These are phyloP conservation scores for Polydrusus tereticollis DNA, from an alignment of 2,888 invertebrate genomes.

Conservation along the genomic window DNA sequence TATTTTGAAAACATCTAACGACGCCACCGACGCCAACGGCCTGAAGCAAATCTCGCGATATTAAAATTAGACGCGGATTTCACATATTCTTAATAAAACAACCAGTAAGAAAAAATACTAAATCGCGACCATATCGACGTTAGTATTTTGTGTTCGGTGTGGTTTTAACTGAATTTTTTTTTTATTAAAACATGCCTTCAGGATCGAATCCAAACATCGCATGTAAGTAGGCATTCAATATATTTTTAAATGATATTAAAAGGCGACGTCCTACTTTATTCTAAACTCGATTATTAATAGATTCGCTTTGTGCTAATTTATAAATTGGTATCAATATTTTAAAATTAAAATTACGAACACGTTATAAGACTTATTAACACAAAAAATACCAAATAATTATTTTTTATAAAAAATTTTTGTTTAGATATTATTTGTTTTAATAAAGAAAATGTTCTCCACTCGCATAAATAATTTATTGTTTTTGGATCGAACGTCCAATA, in stretches of 20 bases:
- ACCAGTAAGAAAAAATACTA: slow-evolving; percentile 15
- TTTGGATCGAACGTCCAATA: neutral
- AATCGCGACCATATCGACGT: neutral
- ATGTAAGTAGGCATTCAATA: slow-evolving; percentile 36
- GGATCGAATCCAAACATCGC: slow-evolving; percentile 36
- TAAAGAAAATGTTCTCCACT: too few species aligned
- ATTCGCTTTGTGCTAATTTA: slow-evolving; percentile 28
- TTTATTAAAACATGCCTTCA: slow-evolving; percentile 26
- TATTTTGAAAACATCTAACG: slow-evolving; percentile 36
- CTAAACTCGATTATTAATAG: slow-evolving; percentile 23
- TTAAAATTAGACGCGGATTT: slow-evolving; percentile 43
- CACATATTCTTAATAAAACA: slow-evolving; percentile 33
- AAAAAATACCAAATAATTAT: neutral
- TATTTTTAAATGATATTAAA: neutral
- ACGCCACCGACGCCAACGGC: too few species aligned
- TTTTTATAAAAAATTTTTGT: neutral
- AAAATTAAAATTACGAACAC: neutral
- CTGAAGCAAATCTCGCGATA: slow-evolving; percentile 18
- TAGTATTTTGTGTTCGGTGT: neutral
- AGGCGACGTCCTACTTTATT: slow-evolving; percentile 25
- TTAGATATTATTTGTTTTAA: too few species aligned
- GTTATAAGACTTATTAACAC: neutral
- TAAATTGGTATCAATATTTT: slow-evolving; percentile 4
- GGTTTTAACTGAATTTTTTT: neutral
- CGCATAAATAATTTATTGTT: neutral